Conservation (phyloP, 2,113 vertebrate genomes). For the Symphodus melops region DNA sequence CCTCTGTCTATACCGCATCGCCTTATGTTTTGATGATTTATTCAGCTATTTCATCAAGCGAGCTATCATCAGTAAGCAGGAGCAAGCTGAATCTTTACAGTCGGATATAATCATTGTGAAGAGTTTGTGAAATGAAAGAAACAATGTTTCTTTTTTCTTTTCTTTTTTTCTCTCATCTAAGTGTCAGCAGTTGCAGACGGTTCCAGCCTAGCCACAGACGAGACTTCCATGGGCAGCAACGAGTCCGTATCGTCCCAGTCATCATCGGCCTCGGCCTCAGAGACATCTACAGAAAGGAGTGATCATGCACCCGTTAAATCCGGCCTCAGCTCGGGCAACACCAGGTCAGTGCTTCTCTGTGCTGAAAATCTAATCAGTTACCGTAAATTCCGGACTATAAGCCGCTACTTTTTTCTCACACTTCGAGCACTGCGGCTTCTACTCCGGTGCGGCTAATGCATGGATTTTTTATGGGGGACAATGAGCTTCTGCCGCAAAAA, state of each 20-base stretch:
- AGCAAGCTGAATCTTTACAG: slow-evolving; percentile 19
- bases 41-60: slow-evolving; percentile 48
- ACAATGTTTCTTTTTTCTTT: background rate
- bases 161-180: background rate
- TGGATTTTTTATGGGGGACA: no score
- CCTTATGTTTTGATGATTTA: slow-evolving; percentile 57
- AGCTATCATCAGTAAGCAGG: slow-evolving; percentile 3
- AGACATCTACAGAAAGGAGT: slow-evolving; percentile 79
- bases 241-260: slow-evolving; percentile 95
- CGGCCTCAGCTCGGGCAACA: slow-evolving; percentile 76
- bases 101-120: slow-evolving; percentile 10
- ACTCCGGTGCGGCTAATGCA: no score
- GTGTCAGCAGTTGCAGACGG: slow-evolving; percentile 74
- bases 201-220: slow-evolving; percentile 82
- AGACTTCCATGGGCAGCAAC: slow-evolving; percentile 88
- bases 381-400: no score
- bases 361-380: background rate
- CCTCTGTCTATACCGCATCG: slow-evolving; percentile 32
- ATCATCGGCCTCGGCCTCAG: slow-evolving; percentile 83
- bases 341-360: slow-evolving; percentile 67
- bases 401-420: no score
- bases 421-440: no score
- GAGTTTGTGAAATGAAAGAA: slow-evolving; percentile 10
- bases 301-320: slow-evolving; percentile 78
- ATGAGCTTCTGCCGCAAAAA: no score